Conservation (phyloP, 2,797 vertebrate genomes). For the Trichosurus vulpecula region DNA sequence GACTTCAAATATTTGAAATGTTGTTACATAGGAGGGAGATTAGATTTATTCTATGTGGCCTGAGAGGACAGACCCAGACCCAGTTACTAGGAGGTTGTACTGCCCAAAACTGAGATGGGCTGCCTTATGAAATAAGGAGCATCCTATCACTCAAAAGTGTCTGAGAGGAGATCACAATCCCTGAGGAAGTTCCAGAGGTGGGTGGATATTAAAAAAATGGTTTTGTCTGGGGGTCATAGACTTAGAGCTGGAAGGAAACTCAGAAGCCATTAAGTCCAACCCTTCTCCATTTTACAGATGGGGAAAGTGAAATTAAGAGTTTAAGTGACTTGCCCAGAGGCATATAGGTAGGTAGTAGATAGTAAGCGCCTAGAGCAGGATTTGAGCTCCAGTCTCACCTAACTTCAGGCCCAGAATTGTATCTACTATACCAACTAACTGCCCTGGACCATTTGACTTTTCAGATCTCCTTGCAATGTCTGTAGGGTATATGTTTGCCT, state of each 20-base stretch:
- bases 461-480: constrained; percentile 7
- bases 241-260: not conserved
- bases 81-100: not conserved
- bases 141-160: not conserved
- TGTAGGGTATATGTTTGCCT: constrained; percentile 50
- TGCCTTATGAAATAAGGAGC: not conserved
- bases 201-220: not conserved
- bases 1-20: not conserved
- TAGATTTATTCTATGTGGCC: not conserved
- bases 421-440: not conserved
- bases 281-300: not conserved
- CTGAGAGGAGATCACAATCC: not conserved
- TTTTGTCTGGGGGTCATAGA: not conserved
- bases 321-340: not conserved
- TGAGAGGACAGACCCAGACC: not conserved
- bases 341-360: not conserved
- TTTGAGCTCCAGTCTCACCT: not conserved
- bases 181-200: not conserved
- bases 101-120: not conserved
- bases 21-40: not conserved
- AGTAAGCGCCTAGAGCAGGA: not conserved
- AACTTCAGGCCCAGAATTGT: not conserved
- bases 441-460: not conserved
- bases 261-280: not conserved
- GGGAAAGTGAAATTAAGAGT: not conserved